These are phyloP conservation scores for Sibirionetta formosa DNA, from an alignment of 2,797 vertebrate genomes.

Conservation along the genomic window DNA sequence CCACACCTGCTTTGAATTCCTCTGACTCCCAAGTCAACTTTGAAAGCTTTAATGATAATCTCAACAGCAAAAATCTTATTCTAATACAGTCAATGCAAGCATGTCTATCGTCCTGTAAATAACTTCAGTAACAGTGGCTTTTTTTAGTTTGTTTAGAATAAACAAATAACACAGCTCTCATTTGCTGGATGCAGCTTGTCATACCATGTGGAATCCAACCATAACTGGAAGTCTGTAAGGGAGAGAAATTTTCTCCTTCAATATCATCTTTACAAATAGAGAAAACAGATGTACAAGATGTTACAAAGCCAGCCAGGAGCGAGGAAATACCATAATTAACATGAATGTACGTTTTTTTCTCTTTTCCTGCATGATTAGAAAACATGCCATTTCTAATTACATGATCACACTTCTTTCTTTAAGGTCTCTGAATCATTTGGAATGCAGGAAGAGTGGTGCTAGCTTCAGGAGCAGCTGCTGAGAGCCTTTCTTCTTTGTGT, in stretches of 20 bases:
- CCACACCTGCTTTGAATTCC: background rate
- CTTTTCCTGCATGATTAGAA: background rate
- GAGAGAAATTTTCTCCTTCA: background rate
- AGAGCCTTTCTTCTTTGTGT: background rate
- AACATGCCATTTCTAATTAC: background rate
- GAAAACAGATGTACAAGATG: background rate
- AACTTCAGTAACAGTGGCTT: background rate
- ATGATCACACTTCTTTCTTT: background rate
- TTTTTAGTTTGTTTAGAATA: background rate
- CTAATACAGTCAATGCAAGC: background rate
- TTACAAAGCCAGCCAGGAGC: background rate
- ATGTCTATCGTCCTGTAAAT: background rate
- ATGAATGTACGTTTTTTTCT: background rate
- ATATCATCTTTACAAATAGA: background rate
- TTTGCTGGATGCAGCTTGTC: slow-evolving; percentile 23
- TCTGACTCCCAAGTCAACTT: background rate
- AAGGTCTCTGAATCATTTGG: background rate
- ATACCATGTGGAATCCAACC: background rate
- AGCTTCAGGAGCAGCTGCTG: background rate
- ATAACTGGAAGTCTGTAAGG: background rate
- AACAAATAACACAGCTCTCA: background rate
- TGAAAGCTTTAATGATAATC: slow-evolving; percentile 50
- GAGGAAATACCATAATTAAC: background rate
- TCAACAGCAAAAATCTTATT: slow-evolving; percentile 16
- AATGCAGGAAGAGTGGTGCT: background rate